Evolutionary conservation across 2,888 invertebrate species (phyloP), one percentile per base, ranked within the genome.

Genomic region (Blastobasis adustella): DNA sequence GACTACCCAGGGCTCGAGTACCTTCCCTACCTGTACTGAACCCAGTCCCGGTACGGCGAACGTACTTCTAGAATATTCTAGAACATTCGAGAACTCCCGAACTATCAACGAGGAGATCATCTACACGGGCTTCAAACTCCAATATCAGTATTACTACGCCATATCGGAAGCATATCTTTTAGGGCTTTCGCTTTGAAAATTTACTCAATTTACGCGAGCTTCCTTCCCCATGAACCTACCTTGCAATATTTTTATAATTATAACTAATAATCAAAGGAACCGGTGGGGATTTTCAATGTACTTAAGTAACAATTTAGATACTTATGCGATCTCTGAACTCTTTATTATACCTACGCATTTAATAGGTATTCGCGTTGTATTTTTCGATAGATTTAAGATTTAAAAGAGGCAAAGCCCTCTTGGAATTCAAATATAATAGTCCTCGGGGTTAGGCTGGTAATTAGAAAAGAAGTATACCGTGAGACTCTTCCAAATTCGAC

Each of bases 111-210:
- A 62, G 69, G 65, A 64, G 54, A 62, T 67, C 70, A 47, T 62
- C 61, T 67, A 68, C 58, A 59, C 67, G 65, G 77, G 75, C 76
- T 78, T 77, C 73, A 74, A 23, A 71, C 60, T 60, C 65, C 61
- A 62, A 67, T 77, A 77, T 75, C 76, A 76, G 58, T 67, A 66
- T 71, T 69, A 70, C 44, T 66, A 66, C 57, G 71, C 72, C 85
- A 85, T 87, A 86, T 86, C 86, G 76, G 67, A 76, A 76, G 79
- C 87, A 87, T 87, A 87, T 87, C 85, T 67, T 62, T 65, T 54
- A 55, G 56, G 69, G 79, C 81, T 80, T 76, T 76, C 73, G 81
- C 84, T 80, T 79, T 55, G 65, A 63, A 66, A 58, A 41, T 7
- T 5, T 47, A 36, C 58, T 55, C 58, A 65, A 66, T 65, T 65